Conservation (phyloP, 2,797 vertebrate genomes). For the Clarias fuscus region DNA sequence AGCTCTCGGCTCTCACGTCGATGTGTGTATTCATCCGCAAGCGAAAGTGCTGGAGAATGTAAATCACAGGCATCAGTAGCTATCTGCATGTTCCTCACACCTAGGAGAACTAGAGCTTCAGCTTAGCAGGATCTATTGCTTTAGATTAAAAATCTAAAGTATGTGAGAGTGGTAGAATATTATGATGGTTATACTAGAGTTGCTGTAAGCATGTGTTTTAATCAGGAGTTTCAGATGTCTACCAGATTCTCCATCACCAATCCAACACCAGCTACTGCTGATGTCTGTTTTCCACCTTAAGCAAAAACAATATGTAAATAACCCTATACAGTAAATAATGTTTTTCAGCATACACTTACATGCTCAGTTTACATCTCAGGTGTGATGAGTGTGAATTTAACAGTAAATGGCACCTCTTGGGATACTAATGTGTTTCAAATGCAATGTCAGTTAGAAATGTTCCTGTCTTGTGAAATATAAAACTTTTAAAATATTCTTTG, state of each 20-base stretch:
- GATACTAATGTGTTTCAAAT: neutral
- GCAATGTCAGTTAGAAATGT: no score
- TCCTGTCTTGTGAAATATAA: neutral
- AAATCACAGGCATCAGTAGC: slow-evolving; percentile 60
- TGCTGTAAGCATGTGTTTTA: neutral
- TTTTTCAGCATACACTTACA: neutral
- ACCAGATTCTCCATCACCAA: neutral
- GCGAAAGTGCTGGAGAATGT: slow-evolving; percentile 46
- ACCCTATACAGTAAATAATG: no score
- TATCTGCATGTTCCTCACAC: slow-evolving; percentile 59
- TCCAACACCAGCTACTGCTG: neutral
- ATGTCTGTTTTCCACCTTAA: neutral
- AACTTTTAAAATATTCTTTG: neutral
- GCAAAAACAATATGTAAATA: neutral
- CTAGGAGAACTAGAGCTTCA: slow-evolving; percentile 32
- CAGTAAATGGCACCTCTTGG: neutral
- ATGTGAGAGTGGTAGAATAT: neutral
- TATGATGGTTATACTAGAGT: neutral
- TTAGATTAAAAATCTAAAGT: neutral
- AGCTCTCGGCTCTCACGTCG: neutral
- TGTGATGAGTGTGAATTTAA: neutral
- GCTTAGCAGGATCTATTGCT: slow-evolving; percentile 26
- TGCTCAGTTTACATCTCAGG: neutral
- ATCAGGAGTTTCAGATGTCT: neutral
- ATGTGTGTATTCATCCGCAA: neutral